These are phyloP conservation scores for Cyanistes caeruleus DNA, from an alignment of 2,113 vertebrate genomes.

Conservation along the genomic window DNA sequence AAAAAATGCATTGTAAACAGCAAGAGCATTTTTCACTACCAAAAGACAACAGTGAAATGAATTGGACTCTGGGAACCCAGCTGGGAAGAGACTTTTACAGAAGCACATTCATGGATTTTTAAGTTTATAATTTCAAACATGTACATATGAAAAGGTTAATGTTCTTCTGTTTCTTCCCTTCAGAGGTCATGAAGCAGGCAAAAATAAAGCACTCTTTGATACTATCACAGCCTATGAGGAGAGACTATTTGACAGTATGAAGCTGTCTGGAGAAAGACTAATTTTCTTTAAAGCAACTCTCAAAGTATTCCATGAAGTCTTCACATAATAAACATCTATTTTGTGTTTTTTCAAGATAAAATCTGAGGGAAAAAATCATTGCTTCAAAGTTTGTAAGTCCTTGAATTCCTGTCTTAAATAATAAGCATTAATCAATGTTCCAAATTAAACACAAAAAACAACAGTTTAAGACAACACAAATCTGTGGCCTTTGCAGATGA, in stretches of 20 bases:
- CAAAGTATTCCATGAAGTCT: neutral
- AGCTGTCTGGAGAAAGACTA: neutral
- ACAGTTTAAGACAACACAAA: neutral
- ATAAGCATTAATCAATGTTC: conserved; percentile 8
- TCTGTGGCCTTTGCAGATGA: neutral
- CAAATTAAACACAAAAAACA: conserved; percentile 13
- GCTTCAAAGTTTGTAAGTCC: neutral
- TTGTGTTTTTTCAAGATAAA: neutral
- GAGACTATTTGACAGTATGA: neutral
- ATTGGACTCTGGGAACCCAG: neutral
- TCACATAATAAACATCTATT: neutral
- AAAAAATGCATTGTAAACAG: neutral
- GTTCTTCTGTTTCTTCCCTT: neutral
- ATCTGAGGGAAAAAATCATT: neutral
- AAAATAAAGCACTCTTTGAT: conserved; percentile 49
- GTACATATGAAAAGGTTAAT: conserved; percentile 24
- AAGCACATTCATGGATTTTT: neutral
- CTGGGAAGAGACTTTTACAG: conserved; percentile 13
- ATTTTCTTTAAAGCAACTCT: conserved; percentile 1
- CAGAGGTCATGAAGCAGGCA: neutral
- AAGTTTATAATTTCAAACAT: neutral
- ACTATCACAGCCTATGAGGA: neutral
- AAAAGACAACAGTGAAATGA: neutral
- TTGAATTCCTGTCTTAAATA: neutral
- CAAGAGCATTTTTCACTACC: neutral